Evolutionary conservation across 1,140 invertebrate species (phyloP), one percentile per base, ranked within the genome.

Genomic region (Zaprionus camerounensis): DNA sequence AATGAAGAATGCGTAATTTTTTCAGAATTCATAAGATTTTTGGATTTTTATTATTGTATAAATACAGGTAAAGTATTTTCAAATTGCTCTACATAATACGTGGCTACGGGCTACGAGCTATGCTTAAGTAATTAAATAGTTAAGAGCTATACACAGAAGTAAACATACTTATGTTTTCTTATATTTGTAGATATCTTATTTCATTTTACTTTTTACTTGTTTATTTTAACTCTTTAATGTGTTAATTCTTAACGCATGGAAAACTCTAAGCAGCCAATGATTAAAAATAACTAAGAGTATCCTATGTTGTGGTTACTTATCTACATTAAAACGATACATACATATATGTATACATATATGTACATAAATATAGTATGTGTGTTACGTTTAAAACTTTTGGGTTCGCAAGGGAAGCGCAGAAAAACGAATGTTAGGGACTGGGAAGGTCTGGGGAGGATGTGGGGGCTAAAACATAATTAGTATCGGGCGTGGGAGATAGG

Each of bases 331-430:
- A 38, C 51, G 56, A 66, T 63, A 70, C 62, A 55, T 36, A 36
- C 70, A 56, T 62, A 24, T 24, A 49, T 72, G 34, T 67, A 46
- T 36, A 61, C 9, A 34, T 11, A 34, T 9, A 34, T 34, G 31
- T 34, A 34, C 24, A 57, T 36, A 31, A 31, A 57, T 28, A 61
- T 28, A 28, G 69, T 11, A 11, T 38, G 15, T 53, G 5, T 24
- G 6, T 61, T 41, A 69, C 64, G 83, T 88, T 87, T 87, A 71
- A 71, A 86, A 87, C 76, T 87, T 73, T 88, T 87, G 65, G 84
- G 69, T 78, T 83, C 81, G 84, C 84, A 81, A 81, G 46, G 84
- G 84, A 87, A 87, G 84, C 84, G 84, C 84, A 67, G 69, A 88
- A 81, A 76, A 76, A 38, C 70, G 24, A 70, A 65, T 57, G n/a